Base-by-base conservation (phyloP, 2,888 invertebrate genomes). In the Laothoe populi region DNA sequence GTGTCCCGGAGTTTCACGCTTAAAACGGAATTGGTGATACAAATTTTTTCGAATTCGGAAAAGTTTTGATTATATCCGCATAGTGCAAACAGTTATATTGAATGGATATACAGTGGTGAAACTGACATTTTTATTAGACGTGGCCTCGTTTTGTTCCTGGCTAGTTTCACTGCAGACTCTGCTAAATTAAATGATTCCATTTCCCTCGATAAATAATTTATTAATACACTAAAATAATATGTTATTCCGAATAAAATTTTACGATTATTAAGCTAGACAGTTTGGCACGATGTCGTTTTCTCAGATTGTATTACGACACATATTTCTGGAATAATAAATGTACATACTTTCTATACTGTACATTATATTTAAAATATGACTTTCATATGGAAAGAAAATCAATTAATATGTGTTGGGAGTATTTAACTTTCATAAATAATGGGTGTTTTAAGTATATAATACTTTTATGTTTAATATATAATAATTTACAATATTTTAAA, bases 1-100 rank as follows among this genome's bases (percentile, higher is more conserved):
- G 85, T 83, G 82, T 82, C 79, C 74, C 74, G 67, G 77, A 76
- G 85, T 82, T 81, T 83, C 77, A 72, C 77, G 72, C 81, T 87
- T 83, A 82, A 83, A 81, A 74, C 72, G 75, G 77, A 84, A 81
- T 79, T 80, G 82, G 84, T 72, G 78, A 77, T 75, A 84, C 77
- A 74, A 78, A 78, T 79, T 80, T 76, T 75, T 75, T 71, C 75
- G 77, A 80, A 79, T 74, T 81, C 75, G 76, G 64, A 63, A 81
- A 85, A 85, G 78, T 84, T 84, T 78, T 72, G 76, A 81, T 80
- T 81, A 77, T 83, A 78, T 75, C 76, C 74, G 76, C 70, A 77
- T 72, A 63, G 64, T 63, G 72, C 73, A 53, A 53, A 53, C 53
- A 11, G 16, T 53, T 53, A 53, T 48, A 60, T 60, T 21, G 48